Base-by-base conservation (phyloP, 2,888 invertebrate species). In the Diogma glabrata region DNA sequence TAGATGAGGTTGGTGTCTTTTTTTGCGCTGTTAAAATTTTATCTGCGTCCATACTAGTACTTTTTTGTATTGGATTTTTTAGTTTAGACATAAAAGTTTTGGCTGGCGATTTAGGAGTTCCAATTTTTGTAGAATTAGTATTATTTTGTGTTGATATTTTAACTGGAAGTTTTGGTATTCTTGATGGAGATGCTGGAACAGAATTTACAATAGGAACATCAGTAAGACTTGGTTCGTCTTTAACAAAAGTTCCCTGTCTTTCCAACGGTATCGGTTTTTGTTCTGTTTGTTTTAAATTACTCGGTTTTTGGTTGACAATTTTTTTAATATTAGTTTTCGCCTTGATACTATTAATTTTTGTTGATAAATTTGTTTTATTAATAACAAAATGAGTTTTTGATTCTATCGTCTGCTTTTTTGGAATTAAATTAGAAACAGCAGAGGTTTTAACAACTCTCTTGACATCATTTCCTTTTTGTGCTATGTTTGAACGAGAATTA, bases 171-270 rank as follows among this genome's bases (percentile, higher is more conserved):
- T 67, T 69, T 7, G 69, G 67, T 20, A 22, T 14, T 22, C 58
- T 64, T 49, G 57, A 59, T 22, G 62, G 62, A 30, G 52, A 59
- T 23, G 66, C 60, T 3, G 59, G 53, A 4, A 53, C 50, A 4
- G 56, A 59, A 45, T 20, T 65, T 19, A 70, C 69, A 33, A 68
- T 60, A n/a, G 70, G 70, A 50, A 70, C 65, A 48, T 65, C 63
- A 3, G 61, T 58, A 47, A 63, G 62, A 14, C 65, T 63, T 1
- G 75, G 74, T 57, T 88, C 87, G 59, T 92, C 91, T 69, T 92
- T 93, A 0, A 90, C 88, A 64, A 94, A 94, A 0, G 94, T 94
- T 12, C 90, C 90, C 67, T 94, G 92, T 23, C 93, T 76, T 57
- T 87, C 86, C 28, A 87, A 65, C 0, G 77, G 75, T 45, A 50